phyloP scores from a whole-genome alignment of 1,140 invertebrate genomes.

The Babylonia areolata region DNA sequence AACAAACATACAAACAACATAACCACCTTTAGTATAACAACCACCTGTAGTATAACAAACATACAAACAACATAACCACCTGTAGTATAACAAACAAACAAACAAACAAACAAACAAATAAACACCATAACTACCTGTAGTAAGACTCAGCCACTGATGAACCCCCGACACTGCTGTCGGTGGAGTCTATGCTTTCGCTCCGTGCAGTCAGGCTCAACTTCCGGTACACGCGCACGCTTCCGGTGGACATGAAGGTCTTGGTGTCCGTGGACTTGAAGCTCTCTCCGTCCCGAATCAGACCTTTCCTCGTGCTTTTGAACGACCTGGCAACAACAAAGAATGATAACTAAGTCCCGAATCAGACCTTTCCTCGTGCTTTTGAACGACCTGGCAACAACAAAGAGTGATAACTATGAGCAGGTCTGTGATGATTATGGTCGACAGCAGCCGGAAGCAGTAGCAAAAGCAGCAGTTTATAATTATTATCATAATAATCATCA shows the following conservation, averaged over 20 bases:
- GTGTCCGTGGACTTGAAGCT: conserved; percentile 3
- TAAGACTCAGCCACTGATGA: conserved; percentile 23
- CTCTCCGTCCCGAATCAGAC: neutral
- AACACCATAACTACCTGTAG: neutral
- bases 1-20: too few relatives aligned
- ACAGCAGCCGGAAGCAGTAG: neutral
- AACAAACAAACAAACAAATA: neutral
- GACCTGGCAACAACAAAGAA: neutral
- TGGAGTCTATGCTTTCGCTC: conserved; percentile 11
- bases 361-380: neutral
- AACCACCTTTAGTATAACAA: too few relatives aligned
- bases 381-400: neutral
- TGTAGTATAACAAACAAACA: too few relatives aligned
- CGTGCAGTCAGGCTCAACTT: conserved; percentile 6
- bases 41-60: too few relatives aligned
- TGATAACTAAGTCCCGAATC: too few relatives aligned
- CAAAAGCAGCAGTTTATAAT: too few relatives aligned
- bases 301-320: conserved; percentile 14
- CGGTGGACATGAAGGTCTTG: conserved; percentile 17
- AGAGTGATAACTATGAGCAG: neutral
- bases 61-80: neutral
- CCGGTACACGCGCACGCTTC: conserved; percentile 30
- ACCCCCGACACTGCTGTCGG: conserved; percentile 15
- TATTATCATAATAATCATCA: too few relatives aligned
- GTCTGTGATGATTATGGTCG: neutral